phyloP scores from a whole-genome alignment of 1,140 invertebrate species.

The Trichonephila clavipes region DNA sequence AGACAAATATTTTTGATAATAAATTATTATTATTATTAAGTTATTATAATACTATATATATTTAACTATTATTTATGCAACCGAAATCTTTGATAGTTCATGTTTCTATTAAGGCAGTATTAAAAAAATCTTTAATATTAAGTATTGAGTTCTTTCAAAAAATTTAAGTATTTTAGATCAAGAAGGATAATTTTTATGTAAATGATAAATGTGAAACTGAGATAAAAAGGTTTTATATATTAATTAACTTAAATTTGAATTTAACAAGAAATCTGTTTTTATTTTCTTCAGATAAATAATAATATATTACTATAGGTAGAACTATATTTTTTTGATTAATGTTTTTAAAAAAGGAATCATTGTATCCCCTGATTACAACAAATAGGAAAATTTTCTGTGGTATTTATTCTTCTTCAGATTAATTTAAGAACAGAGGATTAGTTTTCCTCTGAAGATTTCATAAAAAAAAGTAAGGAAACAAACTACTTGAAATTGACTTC shows the following conservation, averaged over 20 bases:
- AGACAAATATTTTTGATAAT: too few species aligned
- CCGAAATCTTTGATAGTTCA: too few species aligned
- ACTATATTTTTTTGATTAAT: too few species aligned
- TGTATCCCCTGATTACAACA: background rate
- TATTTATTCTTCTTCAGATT: background rate
- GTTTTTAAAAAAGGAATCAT: background rate
- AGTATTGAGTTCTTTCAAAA: too few species aligned
- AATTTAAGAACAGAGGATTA: background rate
- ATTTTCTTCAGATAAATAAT: background rate
- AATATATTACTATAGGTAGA: background rate
- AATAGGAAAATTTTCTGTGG: background rate
- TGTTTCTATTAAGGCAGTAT: too few species aligned
- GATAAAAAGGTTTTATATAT: background rate
- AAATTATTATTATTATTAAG: too few species aligned
- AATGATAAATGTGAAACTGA: too few species aligned
- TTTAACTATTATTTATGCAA: too few species aligned
- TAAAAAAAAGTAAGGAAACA: background rate
- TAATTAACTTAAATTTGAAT: background rate
- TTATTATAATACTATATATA: too few species aligned
- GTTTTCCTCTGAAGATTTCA: background rate
- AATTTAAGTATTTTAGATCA: too few species aligned
- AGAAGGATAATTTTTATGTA: too few species aligned
- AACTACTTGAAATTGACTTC: background rate
- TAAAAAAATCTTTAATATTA: too few species aligned
- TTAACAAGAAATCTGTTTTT: background rate